A percentile compares a stretch with the other conserved stretches of the same genome.
Conservation (phyloP, 2,797 vertebrate genomes). For the Pseudochromis fuscus region DNA sequence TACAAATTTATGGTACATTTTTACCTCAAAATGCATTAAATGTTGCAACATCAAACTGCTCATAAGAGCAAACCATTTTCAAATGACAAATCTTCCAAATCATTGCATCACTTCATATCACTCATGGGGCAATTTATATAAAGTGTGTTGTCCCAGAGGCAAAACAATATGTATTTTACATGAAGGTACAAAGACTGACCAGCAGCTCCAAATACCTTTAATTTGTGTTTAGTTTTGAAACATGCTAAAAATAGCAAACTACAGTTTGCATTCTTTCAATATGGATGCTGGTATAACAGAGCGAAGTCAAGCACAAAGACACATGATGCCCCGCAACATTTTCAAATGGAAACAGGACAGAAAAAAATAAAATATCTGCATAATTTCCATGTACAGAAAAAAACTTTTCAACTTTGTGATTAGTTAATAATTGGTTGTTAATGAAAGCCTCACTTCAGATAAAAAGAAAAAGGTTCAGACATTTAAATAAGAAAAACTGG, state of each 20-base stretch:
- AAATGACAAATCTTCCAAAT: conserved; percentile 49
- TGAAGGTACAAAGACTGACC: conserved; percentile 86
- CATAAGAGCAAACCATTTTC: conserved; percentile 46
- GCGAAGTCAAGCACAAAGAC: conserved; percentile 49
- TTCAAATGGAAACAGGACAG: conserved; percentile 77
- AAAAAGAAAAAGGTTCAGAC: conserved; percentile 12
- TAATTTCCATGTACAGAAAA: conserved; percentile 16
- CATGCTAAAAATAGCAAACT: conserved; percentile 64
- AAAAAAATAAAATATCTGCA: not conserved
- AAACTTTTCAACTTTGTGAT: not conserved
- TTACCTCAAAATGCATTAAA: conserved; percentile 57
- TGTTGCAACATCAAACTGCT: conserved; percentile 38
- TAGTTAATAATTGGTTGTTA: not conserved
- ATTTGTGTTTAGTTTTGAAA: conserved; percentile 69
- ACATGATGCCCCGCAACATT: conserved; percentile 32
- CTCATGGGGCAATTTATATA: conserved; percentile 58
- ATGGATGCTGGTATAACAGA: conserved; percentile 45
- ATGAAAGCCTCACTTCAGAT: no score
- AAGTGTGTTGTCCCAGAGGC: conserved; percentile 53
- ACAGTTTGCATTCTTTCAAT: conserved; percentile 49
- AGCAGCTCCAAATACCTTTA: conserved; percentile 87
- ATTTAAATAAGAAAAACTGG: conserved; percentile 22
- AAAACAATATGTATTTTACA: conserved; percentile 72
- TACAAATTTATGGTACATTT: conserved; percentile 45
- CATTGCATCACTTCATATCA: conserved; percentile 56